A percentile compares a stretch with the other conserved stretches of the same genome.
These are phyloP conservation scores for Sander vitreus DNA, from an alignment of 2,113 vertebrate species.

Conservation along the genomic window DNA sequence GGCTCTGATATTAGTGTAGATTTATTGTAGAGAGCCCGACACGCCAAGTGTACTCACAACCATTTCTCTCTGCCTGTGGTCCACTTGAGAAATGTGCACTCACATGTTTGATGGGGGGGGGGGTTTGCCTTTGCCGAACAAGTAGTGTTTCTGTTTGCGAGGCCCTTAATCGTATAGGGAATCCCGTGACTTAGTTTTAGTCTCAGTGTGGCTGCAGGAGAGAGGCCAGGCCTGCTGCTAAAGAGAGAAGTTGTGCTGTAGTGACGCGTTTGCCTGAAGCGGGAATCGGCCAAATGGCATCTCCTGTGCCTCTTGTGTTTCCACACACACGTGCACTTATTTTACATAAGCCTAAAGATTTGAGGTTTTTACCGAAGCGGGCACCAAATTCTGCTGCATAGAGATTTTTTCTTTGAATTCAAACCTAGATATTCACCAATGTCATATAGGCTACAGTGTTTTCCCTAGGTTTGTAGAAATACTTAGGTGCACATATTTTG, in stretches of 20 bases:
- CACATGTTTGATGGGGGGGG: conserved; percentile 38
- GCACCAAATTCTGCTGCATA: too few species aligned
- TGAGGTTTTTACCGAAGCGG: not conserved
- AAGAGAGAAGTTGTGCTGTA: conserved; percentile 31
- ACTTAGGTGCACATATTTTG: too few species aligned
- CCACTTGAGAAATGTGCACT: conserved; percentile 36
- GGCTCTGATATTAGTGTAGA: not conserved
- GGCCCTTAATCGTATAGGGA: conserved; percentile 74
- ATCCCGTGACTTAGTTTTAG: conserved; percentile 84
- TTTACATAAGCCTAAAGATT: not conserved
- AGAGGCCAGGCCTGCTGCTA: conserved; percentile 40
- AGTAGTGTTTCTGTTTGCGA: conserved; percentile 74
- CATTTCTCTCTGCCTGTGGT: conserved; percentile 25
- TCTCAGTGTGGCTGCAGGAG: conserved; percentile 55
- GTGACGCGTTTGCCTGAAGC: conserved; percentile 18
- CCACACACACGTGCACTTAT: not conserved
- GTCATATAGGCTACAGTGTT: too few species aligned
- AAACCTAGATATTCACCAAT: not conserved
- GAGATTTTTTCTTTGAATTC: not conserved
- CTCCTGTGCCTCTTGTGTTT: not conserved
- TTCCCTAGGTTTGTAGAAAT: too few species aligned
- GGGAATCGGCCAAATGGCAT: not conserved
- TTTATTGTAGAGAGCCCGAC: not conserved
- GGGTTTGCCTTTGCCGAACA: conserved; percentile 62
- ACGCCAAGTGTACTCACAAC: not conserved